These are phyloP conservation scores for Neoaliturus tenellus DNA, from an alignment of 2,888 invertebrate genomes.

Conservation along the genomic window DNA sequence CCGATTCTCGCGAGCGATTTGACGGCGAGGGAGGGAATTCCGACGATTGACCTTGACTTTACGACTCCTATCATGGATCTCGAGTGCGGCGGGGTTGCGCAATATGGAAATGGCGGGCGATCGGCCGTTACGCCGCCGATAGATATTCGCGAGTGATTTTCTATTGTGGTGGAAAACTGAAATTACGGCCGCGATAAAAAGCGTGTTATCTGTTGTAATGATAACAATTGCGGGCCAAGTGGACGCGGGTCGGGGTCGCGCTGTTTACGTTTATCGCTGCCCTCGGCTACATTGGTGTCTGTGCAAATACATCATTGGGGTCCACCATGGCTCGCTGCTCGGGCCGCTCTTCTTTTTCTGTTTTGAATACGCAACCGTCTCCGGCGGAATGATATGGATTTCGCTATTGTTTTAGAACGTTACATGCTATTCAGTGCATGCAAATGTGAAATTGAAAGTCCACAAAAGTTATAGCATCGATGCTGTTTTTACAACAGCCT, in stretches of 20 bases:
- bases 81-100: conserved; percentile 22
- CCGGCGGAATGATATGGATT: background rate
- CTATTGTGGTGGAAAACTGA: conserved; percentile 45
- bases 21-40: background rate
- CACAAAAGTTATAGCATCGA: no score
- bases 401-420: background rate
- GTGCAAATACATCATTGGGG: conserved; percentile 5
- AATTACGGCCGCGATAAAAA: conserved; percentile 41
- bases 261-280: conserved; percentile 27
- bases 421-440: background rate
- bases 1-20: no score
- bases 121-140: conserved; percentile 6
- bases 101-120: conserved; percentile 22
- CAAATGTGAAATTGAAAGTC: background rate
- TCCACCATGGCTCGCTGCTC: background rate
- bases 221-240: conserved; percentile 25
- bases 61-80: conserved; percentile 22
- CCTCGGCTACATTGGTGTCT: background rate
- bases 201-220: conserved; percentile 44
- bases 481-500: no score
- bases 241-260: background rate
- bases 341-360: conserved; percentile 5
- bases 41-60: background rate
- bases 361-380: background rate
- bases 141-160: conserved; percentile 33